Conservation (phyloP, 2,797 vertebrate genomes). For the Xiphophorus birchmanni region DNA sequence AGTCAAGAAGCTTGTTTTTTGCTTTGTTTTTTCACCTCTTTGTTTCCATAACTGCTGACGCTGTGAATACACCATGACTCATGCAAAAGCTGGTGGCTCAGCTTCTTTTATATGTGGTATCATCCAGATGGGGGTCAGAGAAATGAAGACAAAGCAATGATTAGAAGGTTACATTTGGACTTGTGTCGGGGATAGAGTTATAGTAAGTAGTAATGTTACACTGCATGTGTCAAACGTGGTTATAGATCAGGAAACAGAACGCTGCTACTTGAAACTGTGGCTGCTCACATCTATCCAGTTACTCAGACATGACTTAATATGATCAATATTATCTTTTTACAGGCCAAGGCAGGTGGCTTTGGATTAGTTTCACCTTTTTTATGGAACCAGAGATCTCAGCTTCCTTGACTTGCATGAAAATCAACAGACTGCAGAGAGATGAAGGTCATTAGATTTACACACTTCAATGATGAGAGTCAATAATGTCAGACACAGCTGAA, state of each 20-base stretch:
- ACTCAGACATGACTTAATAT: background rate
- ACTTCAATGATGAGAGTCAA: background rate
- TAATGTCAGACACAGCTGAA: background rate
- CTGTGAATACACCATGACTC: background rate
- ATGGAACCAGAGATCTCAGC: background rate
- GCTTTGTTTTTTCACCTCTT: background rate
- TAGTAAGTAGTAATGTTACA: background rate
- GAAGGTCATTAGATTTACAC: background rate
- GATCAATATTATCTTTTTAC: background rate
- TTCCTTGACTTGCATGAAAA: background rate
- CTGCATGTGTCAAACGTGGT: background rate
- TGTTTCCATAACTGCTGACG: background rate
- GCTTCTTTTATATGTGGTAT: constrained; percentile 3
- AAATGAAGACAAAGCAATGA: background rate
- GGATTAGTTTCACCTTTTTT: constrained; percentile 1
- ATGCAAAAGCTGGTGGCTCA: background rate
- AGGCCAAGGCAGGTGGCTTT: background rate
- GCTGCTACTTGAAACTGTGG: background rate
- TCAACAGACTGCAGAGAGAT: background rate
- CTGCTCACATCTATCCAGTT: background rate
- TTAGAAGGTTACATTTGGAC: background rate
- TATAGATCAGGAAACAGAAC: background rate
- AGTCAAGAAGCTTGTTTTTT: background rate
- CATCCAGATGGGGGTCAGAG: background rate
- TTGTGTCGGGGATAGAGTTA: background rate